Conservation (phyloP, 2,797 vertebrate genomes). For the Caiman crocodilus region DNA sequence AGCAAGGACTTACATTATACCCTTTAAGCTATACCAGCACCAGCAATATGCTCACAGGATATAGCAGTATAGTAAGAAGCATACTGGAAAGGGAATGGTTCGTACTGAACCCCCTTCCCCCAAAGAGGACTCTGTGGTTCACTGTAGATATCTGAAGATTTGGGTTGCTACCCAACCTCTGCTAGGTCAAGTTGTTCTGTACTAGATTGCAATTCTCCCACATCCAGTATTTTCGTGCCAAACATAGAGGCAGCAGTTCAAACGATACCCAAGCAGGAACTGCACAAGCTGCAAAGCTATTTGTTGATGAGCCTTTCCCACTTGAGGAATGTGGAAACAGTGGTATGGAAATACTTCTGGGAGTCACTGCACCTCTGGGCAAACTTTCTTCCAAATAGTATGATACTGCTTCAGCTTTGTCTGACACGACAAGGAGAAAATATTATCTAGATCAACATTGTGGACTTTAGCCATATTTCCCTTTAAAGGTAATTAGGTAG, state of each 20-base stretch:
- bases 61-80: accelerated
- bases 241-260: background rate
- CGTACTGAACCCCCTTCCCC: background rate
- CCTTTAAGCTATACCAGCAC: background rate
- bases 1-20: background rate
- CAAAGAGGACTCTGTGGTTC: background rate
- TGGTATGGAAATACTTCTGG: background rate
- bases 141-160: background rate
- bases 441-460: accelerated
- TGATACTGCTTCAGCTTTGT: background rate
- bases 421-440: background rate
- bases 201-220: background rate
- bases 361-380: background rate
- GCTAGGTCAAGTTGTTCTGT: background rate
- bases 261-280: background rate
- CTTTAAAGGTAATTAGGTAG: background rate
- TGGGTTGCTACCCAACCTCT: background rate
- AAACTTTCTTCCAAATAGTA: background rate
- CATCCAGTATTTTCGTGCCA: background rate
- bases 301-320: background rate
- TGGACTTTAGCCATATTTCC: background rate
- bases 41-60: background rate
- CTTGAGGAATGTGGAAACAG: background rate
- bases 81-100: background rate
- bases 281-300: background rate